A percentile compares a stretch with the other conserved stretches of the same genome.
Conservation (phyloP, 1,140 invertebrate genomes). For the Heterodera carotae region DNA sequence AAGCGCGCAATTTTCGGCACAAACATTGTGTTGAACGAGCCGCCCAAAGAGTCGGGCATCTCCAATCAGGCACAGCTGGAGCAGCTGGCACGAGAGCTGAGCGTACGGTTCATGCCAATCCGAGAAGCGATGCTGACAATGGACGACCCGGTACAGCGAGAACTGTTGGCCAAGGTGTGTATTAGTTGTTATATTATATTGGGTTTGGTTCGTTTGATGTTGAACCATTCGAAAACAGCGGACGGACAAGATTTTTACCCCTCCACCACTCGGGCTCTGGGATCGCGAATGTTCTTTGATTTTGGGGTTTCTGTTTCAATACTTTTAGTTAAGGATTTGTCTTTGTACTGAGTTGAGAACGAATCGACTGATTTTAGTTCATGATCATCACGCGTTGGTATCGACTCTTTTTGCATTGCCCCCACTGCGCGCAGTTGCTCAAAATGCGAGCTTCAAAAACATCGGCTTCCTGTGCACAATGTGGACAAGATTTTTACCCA, state of each 20-base stretch:
- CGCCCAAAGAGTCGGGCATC: conserved; percentile 17
- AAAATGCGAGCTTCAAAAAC: conserved; percentile 51
- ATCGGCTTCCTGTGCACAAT: conserved; percentile 47
- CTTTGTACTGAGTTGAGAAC: too few relatives aligned
- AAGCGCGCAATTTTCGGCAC: conserved; percentile 2
- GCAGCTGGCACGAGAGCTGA: conserved; percentile 41
- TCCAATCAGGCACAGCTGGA: conserved; percentile 12
- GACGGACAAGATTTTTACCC: too few relatives aligned
- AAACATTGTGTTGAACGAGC: neutral
- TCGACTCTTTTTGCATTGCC: conserved; percentile 53
- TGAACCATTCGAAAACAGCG: too few relatives aligned
- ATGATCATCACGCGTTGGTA: conserved; percentile 57
- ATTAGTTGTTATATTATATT: too few relatives aligned
- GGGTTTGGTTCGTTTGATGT: too few relatives aligned
- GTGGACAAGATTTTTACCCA: conserved; percentile 48
- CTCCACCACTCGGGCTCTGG: too few relatives aligned
- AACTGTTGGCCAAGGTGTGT: conserved; percentile 49
- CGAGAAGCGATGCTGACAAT: conserved; percentile 59
- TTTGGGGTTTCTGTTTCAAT: too few relatives aligned
- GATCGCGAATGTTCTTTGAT: too few relatives aligned
- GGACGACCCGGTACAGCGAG: conserved; percentile 43
- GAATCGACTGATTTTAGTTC: conserved; percentile 54
- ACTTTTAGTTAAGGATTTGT: too few relatives aligned
- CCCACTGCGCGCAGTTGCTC: conserved; percentile 45
- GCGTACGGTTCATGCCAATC: conserved; percentile 58